phyloP scores from a whole-genome alignment of 2,113 vertebrate species.

The Notothenia rossii region DNA sequence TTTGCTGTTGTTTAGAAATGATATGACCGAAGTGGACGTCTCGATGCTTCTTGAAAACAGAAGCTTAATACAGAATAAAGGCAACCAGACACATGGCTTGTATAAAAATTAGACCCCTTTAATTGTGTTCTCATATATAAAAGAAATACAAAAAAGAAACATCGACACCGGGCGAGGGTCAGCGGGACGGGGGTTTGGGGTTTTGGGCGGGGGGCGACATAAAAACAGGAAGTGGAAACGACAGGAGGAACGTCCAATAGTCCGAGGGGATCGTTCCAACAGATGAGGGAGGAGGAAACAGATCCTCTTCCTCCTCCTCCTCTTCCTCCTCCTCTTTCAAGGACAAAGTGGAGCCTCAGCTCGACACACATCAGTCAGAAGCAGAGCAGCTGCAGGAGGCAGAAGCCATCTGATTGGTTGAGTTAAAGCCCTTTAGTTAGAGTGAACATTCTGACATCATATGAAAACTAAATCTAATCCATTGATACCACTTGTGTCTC shows the following conservation, averaged over 20 bases:
- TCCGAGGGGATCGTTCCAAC: slow-evolving; percentile 29
- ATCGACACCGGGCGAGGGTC: slow-evolving; percentile 64
- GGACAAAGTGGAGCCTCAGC: slow-evolving; percentile 35
- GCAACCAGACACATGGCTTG: slow-evolving; percentile 11
- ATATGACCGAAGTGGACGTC: not conserved
- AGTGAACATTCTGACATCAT: too few species aligned
- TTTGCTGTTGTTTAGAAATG: not conserved
- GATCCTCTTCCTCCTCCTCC: slow-evolving; percentile 8
- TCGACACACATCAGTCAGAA: slow-evolving; percentile 24
- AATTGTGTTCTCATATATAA: slow-evolving; percentile 86
- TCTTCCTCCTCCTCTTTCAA: slow-evolving; percentile 7
- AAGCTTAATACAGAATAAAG: not conserved
- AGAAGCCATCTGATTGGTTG: slow-evolving; percentile 39
- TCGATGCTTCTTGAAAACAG: too few species aligned
- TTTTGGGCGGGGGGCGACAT: slow-evolving; percentile 28
- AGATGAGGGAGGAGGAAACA: slow-evolving; percentile 31
- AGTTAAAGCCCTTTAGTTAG: slow-evolving; percentile 27
- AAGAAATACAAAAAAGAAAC: slow-evolving; percentile 89
- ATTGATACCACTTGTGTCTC: too few species aligned
- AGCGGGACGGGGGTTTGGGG: slow-evolving; percentile 28
- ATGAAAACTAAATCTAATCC: too few species aligned
- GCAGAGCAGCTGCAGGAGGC: slow-evolving; percentile 20
- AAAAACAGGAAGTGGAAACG: slow-evolving; percentile 52
- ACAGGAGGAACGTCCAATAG: slow-evolving; percentile 63
- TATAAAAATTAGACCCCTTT: slow-evolving; percentile 86